Percentiles rank a stretch among this genome's conserved stretches.
Evolutionary conservation across 92 coral and sea anemone genomes (phyloP).

Genomic region (Porites cylindrica): DNA sequence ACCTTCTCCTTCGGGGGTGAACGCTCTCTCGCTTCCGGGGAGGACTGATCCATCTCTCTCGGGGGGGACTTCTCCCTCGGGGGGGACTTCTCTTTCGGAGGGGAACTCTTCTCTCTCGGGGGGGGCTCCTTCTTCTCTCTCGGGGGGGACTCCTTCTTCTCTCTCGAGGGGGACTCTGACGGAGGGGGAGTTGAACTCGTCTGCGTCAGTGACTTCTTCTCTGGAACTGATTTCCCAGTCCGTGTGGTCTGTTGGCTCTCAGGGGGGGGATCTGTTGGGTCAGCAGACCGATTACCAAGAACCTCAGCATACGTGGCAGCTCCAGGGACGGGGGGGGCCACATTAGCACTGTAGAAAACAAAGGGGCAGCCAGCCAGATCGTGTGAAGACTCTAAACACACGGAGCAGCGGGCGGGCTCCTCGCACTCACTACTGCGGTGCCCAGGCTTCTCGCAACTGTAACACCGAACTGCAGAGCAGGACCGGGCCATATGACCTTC

Average conservation of each 20-base stretch:
- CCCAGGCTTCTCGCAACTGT: not conserved
- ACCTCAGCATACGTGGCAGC: too few relatives aligned
- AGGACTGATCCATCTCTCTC: not conserved
- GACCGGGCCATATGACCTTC: not conserved
- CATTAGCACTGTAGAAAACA: not conserved
- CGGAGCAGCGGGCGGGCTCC: not conserved
- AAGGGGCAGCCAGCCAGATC: not conserved
- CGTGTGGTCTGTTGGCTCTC: too few relatives aligned
- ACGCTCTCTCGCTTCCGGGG: not conserved
- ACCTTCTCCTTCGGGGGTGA: too few relatives aligned
- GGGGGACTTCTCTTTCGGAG: not conserved
- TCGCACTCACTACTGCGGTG: not conserved
- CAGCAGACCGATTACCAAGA: too few relatives aligned
- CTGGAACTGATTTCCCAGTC: too few relatives aligned
- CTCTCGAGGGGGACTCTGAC: too few relatives aligned
- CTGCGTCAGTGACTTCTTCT: too few relatives aligned
- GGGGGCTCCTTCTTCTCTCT: too few relatives aligned
- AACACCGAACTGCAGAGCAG: not conserved
- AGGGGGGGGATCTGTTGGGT: too few relatives aligned
- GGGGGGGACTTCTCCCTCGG: not conserved
- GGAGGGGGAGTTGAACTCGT: too few relatives aligned
- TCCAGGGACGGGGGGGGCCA: not conserved
- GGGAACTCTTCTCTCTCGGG: not conserved
- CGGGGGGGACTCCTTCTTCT: too few relatives aligned
- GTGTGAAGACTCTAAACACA: not conserved